Evolutionary conservation across 2,888 invertebrate genomes (phyloP), one percentile per base, ranked within the genome.

Genomic region (Scelioninae gen. 1): DNA sequence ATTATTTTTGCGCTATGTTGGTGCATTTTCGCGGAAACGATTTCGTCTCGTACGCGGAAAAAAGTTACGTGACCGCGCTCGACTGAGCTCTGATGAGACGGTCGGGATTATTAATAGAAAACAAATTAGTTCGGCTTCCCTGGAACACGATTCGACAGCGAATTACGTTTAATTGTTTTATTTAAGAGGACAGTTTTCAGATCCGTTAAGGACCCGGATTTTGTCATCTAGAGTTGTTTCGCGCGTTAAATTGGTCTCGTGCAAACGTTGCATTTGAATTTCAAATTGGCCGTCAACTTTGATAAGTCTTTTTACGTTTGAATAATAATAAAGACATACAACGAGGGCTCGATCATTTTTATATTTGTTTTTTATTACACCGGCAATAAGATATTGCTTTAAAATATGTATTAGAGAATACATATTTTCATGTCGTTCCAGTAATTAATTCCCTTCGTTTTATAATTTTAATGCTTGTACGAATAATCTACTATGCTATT

Each of bases 101-200:
- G 45, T 16, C 38, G 45, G 68, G 80, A 56, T 80, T 80, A 68
- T 80, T 80, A 80, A 80, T 74, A 80, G 68, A 68, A 60, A 80
- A 80, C 68, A 80, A 55, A 80, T 80, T 80, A 74, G 60, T 68
- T 43, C 29, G 43, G 47, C 49, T 45, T 62, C 53, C 66, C 38
- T 38, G 60, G 51, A 55, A 69, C 38, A 31, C 40, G 23, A 47
- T 47, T 69, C 49, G 49, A 29, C 56, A 32, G 38, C 5, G 38
- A 63, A 63, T 69, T 77, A 56, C 38, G 55, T 63, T 71, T 69
- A 68, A 77, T 68, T 68, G 62, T 60, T 58, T 77, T 77, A 45
- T 51, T 76, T 60, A 45, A 51, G 23, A 31, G 66, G 29, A 34
- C 8, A 51, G 49, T 15, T 45, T 45, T 47, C 47, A 47, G 11